Evolutionary conservation across 2,113 vertebrate genomes (phyloP), one percentile per base, ranked within the genome.

Genomic region (Loxodonta africana): DNA sequence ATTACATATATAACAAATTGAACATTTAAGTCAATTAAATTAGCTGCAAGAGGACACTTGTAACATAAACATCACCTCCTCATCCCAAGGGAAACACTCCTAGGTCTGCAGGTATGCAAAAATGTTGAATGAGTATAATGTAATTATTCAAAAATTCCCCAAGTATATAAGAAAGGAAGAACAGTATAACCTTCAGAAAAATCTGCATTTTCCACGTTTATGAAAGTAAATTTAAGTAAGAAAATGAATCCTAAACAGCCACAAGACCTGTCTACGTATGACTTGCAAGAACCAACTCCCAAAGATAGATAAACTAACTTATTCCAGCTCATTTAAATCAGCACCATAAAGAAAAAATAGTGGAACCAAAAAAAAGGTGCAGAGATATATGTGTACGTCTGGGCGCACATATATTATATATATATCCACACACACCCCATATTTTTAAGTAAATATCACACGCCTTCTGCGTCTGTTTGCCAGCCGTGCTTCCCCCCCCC

Each of bases 21-120:
- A 96, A 85, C 44, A 91, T 77, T 90, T 90, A 96, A 96, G 30
- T 67, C 63, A 81, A 95, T 46, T 90, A 87, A 92, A 7, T 86
- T 95, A 81, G n/a, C 57, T 84, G 2, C 20, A 96, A 93, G 30
- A 80, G 7, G 46, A 77, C 41, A 95, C 5, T 14, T 95, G 26
- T 5, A 63, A 94, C 63, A 94, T 89, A 88, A 86, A 69, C 21
- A 81, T 76, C 30, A 88, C 53, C 41, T 82, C 15, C 77, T 96
- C 37, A 44, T 73, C 8, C 86, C 37, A 67, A 33, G 0, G 25
- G 18, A 83, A 67, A 88, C 30, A 71, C 21, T 89, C 26, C 48
- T 90, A 92, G 30, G 65, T 69, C 7, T 78, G 4, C 21, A 48
- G 41, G 8, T 25, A 84, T 60, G 95, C 21, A 67, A 92, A 95